phyloP scores from a whole-genome alignment of 1,140 invertebrate species.

The Drosophila watanabei region DNA sequence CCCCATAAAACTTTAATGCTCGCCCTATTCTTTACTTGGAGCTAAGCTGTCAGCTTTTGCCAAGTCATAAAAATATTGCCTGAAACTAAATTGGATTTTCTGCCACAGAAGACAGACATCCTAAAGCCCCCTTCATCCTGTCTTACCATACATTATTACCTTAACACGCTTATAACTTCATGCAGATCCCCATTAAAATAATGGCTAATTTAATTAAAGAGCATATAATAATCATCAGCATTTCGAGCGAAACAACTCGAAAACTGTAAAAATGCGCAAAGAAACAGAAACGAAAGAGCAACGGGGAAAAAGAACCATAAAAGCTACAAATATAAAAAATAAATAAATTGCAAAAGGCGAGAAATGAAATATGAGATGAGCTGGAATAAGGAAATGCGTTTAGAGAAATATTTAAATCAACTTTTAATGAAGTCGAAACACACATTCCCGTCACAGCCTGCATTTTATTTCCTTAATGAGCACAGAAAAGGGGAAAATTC shows the following conservation, averaged over 20 bases:
- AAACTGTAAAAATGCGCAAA: conserved; percentile 30
- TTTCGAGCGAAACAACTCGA: conserved; percentile 33
- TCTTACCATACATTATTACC: background rate
- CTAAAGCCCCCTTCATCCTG: background rate
- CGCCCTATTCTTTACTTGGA: conserved; percentile 1
- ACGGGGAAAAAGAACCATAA: conserved; percentile 12
- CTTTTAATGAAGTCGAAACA: conserved; percentile 78
- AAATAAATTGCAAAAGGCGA: conserved; percentile 22
- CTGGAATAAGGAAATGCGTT: conserved; percentile 51
- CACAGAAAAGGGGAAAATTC: conserved; percentile 8
- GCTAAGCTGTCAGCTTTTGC: conserved; percentile 14
- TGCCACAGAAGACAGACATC: conserved; percentile 2
- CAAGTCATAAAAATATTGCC: conserved; percentile 7
- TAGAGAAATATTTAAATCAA: conserved; percentile 76
- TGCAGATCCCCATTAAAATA: conserved; percentile 51
- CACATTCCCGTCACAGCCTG: conserved; percentile 57
- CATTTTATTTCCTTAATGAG: conserved; percentile 52
- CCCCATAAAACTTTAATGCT: background rate
- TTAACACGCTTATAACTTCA: conserved; percentile 18
- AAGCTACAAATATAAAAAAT: conserved; percentile 24
- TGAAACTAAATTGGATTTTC: conserved; percentile 21
- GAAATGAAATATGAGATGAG: conserved; percentile 28
- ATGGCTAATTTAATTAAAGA: conserved; percentile 68
- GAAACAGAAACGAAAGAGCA: conserved; percentile 19
- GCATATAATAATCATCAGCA: conserved; percentile 42